Conservation (phyloP, 1,140 invertebrate species). For the Orius insidiosus region DNA sequence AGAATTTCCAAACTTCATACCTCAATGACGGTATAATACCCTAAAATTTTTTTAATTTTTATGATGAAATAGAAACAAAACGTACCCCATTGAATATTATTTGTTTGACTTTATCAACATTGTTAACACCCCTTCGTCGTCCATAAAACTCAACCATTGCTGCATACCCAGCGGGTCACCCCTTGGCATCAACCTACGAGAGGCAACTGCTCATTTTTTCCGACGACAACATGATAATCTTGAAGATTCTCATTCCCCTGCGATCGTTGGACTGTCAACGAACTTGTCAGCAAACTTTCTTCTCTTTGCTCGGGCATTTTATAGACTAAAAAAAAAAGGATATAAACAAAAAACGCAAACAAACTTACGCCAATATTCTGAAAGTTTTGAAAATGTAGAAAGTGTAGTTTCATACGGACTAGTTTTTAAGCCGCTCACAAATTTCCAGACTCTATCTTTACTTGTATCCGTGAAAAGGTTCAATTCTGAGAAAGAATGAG, state of each 20-base stretch:
- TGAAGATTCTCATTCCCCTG: neutral
- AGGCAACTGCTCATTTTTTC: slow-evolving; percentile 25
- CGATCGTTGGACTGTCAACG: no score
- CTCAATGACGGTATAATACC: slow-evolving; percentile 52
- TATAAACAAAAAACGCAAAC: slow-evolving; percentile 8
- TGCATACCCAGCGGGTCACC: slow-evolving; percentile 50
- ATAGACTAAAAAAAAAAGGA: neutral
- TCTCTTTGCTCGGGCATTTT: no score
- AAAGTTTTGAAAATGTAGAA: slow-evolving; percentile 67
- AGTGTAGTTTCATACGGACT: slow-evolving; percentile 64
- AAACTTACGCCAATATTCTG: slow-evolving; percentile 37
- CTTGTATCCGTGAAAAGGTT: slow-evolving; percentile 57
- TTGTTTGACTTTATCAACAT: slow-evolving; percentile 49
- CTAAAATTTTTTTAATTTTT: slow-evolving; percentile 26
- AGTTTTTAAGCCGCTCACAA: slow-evolving; percentile 49
- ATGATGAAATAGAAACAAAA: slow-evolving; percentile 3
- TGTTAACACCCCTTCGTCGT: slow-evolving; percentile 55
- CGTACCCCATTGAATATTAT: slow-evolving; percentile 81
- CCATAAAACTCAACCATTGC: slow-evolving; percentile 63
- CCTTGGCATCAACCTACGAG: slow-evolving; percentile 30
- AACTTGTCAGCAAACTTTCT: no score
- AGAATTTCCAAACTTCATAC: slow-evolving; percentile 85
- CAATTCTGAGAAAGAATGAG: slow-evolving; percentile 68
- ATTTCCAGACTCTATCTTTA: slow-evolving; percentile 45
- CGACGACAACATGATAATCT: slow-evolving; percentile 1